phyloP scores from a whole-genome alignment of 2,797 vertebrate species.

The Acomys russatus region DNA sequence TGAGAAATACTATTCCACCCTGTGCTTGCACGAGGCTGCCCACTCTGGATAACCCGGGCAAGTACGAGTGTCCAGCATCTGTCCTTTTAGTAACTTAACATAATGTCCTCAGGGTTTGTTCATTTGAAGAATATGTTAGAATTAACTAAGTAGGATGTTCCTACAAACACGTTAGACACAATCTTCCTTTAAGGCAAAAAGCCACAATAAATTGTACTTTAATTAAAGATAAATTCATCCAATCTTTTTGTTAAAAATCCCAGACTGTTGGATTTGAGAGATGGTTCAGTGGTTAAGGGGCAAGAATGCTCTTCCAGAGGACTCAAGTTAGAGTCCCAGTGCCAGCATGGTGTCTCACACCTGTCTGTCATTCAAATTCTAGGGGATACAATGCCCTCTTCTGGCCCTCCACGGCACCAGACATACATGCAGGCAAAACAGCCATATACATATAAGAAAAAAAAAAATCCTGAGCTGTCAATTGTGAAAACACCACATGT shows the following conservation, averaged over 20 bases:
- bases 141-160: background rate
- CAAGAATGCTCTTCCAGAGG: background rate
- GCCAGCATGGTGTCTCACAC: background rate
- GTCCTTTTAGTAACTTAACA: background rate
- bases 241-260: background rate
- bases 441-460: background rate
- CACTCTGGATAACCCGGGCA: background rate
- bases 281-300: background rate
- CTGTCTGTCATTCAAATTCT: background rate
- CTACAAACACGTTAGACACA: background rate
- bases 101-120: background rate
- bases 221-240: conserved; percentile 47
- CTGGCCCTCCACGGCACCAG: background rate
- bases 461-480: background rate
- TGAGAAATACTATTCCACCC: background rate
- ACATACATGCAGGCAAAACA: background rate
- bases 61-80: background rate
- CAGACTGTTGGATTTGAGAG: background rate
- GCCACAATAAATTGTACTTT: background rate
- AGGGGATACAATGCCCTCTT: background rate
- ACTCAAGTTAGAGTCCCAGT: background rate
- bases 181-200: background rate
- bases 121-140: background rate
- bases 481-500: background rate
- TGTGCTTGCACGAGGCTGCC: background rate